Base-by-base conservation (phyloP, 2,797 vertebrate genomes). In the Sebastes baramenuke region DNA sequence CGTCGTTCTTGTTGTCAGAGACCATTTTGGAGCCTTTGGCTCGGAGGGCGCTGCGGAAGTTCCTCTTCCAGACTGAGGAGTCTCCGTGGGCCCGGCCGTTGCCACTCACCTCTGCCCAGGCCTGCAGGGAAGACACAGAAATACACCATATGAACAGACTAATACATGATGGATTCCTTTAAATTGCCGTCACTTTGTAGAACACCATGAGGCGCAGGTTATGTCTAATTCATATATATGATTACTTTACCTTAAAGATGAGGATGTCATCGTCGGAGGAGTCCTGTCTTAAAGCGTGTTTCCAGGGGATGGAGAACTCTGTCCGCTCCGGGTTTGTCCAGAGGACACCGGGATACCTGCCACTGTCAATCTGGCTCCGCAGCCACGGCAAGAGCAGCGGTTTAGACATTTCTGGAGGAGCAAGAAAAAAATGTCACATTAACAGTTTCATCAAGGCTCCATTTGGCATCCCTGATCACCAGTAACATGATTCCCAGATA, bases 301-400 rank as follows among this genome's bases (percentile, higher is more conserved):
- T 98, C 97, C 97, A 98, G 0, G 97, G 96, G 69, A 98, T 90
- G 65, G 92, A 94, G 92, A 98, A 98, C 81, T 89, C 92, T 0
- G 92, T 96, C 3, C 14, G 68, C 56, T 95, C 94, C 0, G 1
- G 4, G 84, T 97, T 94, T 4, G 93, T 90, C 97, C 97, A 98
- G 2, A 67, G 18, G 22, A 98, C 95, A 1, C 97, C 97, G 1
- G 96, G 96, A 87, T 95, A 96, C 3, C 0, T 66, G 29, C 91
- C 67, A 27, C 87, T 90, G 90, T 97, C 75, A 3, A 98, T 95
- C 84, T 95, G 93, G 0, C 76, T 13, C 38, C 84, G 69, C 62
- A 98, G 86, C 97, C 97, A 98, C 1, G 97, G 97, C 36, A 97
- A 92, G 66, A 98, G 94, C 42, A 96, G 94, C 0, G 96, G 97